Base-by-base conservation (phyloP, 2,113 vertebrate genomes). In the Triplophysa tibetana region DNA sequence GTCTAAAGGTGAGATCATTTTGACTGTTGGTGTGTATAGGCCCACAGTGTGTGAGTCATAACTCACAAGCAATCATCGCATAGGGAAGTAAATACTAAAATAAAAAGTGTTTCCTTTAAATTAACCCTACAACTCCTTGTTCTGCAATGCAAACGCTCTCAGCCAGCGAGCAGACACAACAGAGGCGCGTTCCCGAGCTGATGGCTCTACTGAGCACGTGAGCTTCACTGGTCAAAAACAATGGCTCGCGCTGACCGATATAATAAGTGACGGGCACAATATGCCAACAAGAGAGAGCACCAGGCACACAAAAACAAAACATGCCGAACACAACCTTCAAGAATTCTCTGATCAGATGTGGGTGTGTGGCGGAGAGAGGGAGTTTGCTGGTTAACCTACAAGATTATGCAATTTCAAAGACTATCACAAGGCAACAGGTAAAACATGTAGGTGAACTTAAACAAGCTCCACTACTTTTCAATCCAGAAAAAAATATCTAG, bases 261-360 rank as follows among this genome's bases (percentile, higher is more conserved):
- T 91, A 90, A 92, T 82, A 91, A 89, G 86, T 90, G 92, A 92
- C 89, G 75, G 87, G 81, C 83, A 90, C 89, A 92, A 87, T 91
- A 88, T 41, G 84, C 86, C 85, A 61, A 81, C 82, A 82, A 90
- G 85, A 87, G 86, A 84, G 88, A 78, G 87, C 88, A 89, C 86
- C 87, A 87, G 81, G 86, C 87, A 89, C 88, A 87, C 83, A 89
- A 87, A 86, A 83, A 80, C 64, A 76, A 70, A 61, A 9, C 3
- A 38, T 70, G 17, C 50, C 77, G 19, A 77, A 43, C 14, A 63
- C 72, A 75, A 65, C 2, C 41, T 6, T 41, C 10, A 66, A 14
- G 19, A 1, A 60, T 41, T 13, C 9, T 58, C 29, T 61, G 54
- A 61, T 74, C 29, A 41, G 70, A 19, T 41, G n/a, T 41, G 50